These are phyloP conservation scores for Leptopilina clavipes DNA, from an alignment of 1,140 invertebrate genomes.

Conservation along the genomic window DNA sequence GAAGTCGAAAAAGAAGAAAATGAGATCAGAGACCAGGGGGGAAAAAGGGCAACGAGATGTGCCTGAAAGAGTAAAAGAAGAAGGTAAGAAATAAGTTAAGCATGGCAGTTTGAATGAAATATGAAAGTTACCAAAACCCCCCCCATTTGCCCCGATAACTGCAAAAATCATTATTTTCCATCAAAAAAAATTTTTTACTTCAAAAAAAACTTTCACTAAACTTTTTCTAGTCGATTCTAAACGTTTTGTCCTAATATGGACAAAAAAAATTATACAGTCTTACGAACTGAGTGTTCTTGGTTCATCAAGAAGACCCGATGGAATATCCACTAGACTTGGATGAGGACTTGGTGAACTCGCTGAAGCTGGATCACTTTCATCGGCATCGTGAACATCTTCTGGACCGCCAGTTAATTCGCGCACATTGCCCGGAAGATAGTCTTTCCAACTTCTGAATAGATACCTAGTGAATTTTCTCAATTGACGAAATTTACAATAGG, in stretches of 20 bases:
- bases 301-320: conserved; percentile 61
- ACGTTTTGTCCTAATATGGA: not conserved
- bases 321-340: conserved; percentile 58
- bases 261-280: not conserved
- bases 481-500: conserved; percentile 94
- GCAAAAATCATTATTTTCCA: conserved; percentile 21
- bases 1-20: conserved; percentile 22
- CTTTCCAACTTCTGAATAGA: conserved; percentile 93
- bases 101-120: conserved; percentile 15
- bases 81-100: conserved; percentile 13
- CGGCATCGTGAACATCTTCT: conserved; percentile 52
- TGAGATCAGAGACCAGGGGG: not conserved
- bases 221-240: conserved; percentile 24
- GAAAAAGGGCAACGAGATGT: conserved; percentile 8
- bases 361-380: conserved; percentile 41
- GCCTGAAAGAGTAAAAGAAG: conserved; percentile 10
- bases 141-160: too few relatives aligned
- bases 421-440: conserved; percentile 89
- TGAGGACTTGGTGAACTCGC: conserved; percentile 47
- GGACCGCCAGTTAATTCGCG: conserved; percentile 66
- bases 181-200: too few relatives aligned
- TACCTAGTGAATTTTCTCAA: conserved; percentile 93
- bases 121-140: too few relatives aligned
- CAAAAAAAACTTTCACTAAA: not conserved
- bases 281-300: conserved; percentile 55